These are phyloP conservation scores for Poecilus cupreus DNA, from an alignment of 2,888 invertebrate species.

Conservation along the genomic window DNA sequence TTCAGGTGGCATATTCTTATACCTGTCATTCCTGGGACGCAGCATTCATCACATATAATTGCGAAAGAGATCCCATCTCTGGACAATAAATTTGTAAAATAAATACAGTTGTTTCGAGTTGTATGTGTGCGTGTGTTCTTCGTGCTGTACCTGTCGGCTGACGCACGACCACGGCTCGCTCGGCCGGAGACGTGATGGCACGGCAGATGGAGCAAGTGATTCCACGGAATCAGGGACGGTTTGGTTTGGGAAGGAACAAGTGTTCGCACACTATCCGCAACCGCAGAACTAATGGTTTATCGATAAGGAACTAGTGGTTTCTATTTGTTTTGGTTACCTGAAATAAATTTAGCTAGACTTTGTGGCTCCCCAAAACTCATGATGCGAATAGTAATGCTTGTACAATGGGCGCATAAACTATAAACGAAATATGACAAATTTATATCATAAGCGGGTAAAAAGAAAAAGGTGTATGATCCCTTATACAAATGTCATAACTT, in stretches of 20 bases:
- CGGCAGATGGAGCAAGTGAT: conserved; percentile 4
- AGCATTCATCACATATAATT: conserved; percentile 72
- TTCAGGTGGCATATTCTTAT: conserved; percentile 71
- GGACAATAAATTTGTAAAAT: conserved; percentile 73
- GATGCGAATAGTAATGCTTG: too few species aligned
- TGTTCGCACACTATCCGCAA: neutral
- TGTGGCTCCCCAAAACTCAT: too few species aligned
- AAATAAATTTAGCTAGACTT: too few species aligned
- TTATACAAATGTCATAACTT: too few species aligned
- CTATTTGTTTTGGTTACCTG: too few species aligned
- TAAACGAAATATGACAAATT: too few species aligned
- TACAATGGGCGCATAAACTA: too few species aligned
- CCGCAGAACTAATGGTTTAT: too few species aligned
- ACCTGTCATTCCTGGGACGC: conserved; percentile 66
- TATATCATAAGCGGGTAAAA: too few species aligned
- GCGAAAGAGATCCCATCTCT: conserved; percentile 72
- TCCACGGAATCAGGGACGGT: neutral
- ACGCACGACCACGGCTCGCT: neutral
- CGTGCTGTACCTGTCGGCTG: neutral
- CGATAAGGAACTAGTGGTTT: too few species aligned
- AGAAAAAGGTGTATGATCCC: too few species aligned
- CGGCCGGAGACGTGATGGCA: conserved; percentile 25
- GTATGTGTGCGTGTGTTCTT: neutral
- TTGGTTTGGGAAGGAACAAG: neutral
- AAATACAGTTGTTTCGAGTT: conserved; percentile 69